Conservation (phyloP, 2,113 vertebrate genomes). For the Neotragus pygmaeus region DNA sequence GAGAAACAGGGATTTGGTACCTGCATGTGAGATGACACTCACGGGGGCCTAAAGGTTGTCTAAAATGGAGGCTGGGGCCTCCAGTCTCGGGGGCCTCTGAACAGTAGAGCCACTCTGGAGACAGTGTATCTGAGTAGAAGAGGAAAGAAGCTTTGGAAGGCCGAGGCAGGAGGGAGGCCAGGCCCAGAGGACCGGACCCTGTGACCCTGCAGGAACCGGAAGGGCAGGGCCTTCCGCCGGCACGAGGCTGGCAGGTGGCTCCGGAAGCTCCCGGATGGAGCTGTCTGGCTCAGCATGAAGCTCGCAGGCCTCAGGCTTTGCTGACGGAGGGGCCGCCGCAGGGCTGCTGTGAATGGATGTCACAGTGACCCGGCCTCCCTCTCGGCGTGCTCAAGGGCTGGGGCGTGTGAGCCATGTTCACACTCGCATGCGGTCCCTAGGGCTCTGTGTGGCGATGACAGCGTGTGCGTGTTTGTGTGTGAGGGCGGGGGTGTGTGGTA, state of each 20-base stretch:
- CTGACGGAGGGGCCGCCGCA: not conserved
- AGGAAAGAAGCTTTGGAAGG: not conserved
- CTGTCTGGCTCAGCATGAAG: not conserved
- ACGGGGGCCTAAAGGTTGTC: not conserved
- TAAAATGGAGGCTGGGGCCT: not conserved
- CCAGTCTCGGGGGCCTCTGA: not conserved
- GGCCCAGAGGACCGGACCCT: not conserved
- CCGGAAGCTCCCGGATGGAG: not conserved
- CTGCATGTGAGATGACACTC: no score
- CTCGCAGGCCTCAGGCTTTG: not conserved
- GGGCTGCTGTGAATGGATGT: slow-evolving; percentile 46
- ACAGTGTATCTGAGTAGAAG: not conserved
- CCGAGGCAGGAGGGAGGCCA: not conserved
- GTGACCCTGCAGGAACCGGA: not conserved
- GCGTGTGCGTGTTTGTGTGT: no score
- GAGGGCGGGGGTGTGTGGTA: not conserved
- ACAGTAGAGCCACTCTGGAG: not conserved
- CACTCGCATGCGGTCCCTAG: not conserved
- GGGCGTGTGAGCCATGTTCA: not conserved
- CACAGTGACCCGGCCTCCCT: slow-evolving; percentile 56
- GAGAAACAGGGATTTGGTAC: not conserved
- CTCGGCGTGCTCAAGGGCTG: not conserved
- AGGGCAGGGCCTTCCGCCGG: not conserved
- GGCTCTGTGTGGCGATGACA: not conserved
- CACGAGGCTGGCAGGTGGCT: not conserved